Conservation (phyloP, 2,888 invertebrate species). For the Volucella bombylans region DNA sequence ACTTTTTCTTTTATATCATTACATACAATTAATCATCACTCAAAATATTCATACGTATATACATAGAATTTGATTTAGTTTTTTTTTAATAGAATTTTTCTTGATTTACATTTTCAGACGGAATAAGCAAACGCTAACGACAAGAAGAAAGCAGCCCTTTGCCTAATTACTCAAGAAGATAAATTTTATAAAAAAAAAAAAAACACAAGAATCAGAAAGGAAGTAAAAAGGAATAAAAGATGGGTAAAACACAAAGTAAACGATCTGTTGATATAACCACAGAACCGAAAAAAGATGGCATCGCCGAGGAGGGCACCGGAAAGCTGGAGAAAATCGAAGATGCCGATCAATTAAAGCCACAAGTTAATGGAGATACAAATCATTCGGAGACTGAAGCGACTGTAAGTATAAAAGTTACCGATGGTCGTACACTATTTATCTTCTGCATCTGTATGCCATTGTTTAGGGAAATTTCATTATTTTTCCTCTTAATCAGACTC, state of each 20-base stretch:
- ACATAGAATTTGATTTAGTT: background rate
- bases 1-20: slow-evolving; percentile 42
- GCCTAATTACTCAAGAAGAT: too few relatives aligned
- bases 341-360: slow-evolving; percentile 88
- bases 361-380: slow-evolving; percentile 88
- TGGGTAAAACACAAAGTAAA: slow-evolving; percentile 94
- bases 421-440: background rate
- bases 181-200: slow-evolving; percentile 25
- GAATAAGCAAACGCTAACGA: background rate
- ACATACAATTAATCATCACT: slow-evolving; percentile 28
- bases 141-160: slow-evolving; percentile 3
- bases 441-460: background rate
- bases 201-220: slow-evolving; percentile 5
- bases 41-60: too few relatives aligned
- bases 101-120: slow-evolving; percentile 55
- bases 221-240: slow-evolving; percentile 81
- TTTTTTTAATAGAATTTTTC: background rate
- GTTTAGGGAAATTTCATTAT: background rate
- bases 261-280: slow-evolving; percentile 93
- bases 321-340: slow-evolving; percentile 91
- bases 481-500: slow-evolving; percentile 39
- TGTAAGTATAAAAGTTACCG: slow-evolving; percentile 75
- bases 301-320: slow-evolving; percentile 85
- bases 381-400: slow-evolving; percentile 86
- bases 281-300: slow-evolving; percentile 85